Evolutionary conservation across 1,140 invertebrate species (phyloP), one percentile per base, ranked within the genome.

Genomic region (Phymorhynchus buccinoides): DNA sequence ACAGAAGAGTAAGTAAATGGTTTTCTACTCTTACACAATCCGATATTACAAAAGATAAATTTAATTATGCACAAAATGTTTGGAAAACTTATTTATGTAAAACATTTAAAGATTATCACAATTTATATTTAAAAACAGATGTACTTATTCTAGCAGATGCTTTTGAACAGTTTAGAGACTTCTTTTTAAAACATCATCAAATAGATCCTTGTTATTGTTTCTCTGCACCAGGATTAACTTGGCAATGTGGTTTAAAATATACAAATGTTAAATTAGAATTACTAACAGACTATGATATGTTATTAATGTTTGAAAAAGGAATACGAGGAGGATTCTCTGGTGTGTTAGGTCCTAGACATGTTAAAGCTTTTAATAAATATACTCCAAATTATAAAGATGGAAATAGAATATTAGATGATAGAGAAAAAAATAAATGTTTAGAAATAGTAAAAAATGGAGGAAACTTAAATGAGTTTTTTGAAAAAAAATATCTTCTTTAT

Each of bases 111-210:
- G 71, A 87, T 82, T 87, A 85, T 83, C 80, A 85, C 41, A 68
- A 87, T 83, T 52, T 44, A 39, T 84, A 84, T 84, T 32, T 75
- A 32, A 84, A 84, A 77, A 84, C 83, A 84, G 68, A 84, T 77
- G 41, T 84, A 52, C 41, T 84, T 42, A 12, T 84, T 52, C 48
- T 77, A 84, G 83, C 89, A 18, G 93, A 94, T 89, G 87, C 94
- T 35, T 94, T 94, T 89, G 92, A 94, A 92, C 93, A 94, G 89
- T 94, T 87, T 85, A 88, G 86, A 87, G 80, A 89, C 52, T 73
- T 88, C 27, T 75, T n/a, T 86, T 37, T 85, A 78, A 83, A 85
- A 48, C 62, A 85, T 66, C 90, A 89, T 87, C 18, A 84, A 68
- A 85, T 90, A 80, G 90, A 91, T 87, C 88, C 88, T 7, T 86